Evolutionary conservation across 1,140 invertebrate genomes (phyloP), one percentile per base, ranked within the genome.

Genomic region (Drepana arcuata): DNA sequence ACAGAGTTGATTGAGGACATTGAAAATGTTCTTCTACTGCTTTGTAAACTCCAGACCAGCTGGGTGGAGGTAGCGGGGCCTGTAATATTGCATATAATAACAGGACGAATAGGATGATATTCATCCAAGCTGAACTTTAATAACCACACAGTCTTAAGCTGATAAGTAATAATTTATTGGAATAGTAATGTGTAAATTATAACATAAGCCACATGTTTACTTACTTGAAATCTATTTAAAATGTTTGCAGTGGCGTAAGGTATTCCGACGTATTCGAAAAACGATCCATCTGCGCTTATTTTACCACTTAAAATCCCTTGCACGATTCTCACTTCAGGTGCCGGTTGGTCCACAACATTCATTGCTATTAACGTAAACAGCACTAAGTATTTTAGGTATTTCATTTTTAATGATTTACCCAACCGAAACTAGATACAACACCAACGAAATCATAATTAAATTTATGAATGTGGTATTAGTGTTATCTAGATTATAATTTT

Each of bases 21-120:
- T 51, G 41, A 14, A 56, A 32, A 10, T 48, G 51, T 42, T 71
- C 68, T n/a, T 74, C 62, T 3, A 58, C 41, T 18, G 73, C 77
- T 48, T 59, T 69, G 36, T 50, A 74, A 1, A 65, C 49, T 7
- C 77, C 73, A 21, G 58, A 31, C 77, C 77, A 81, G 32, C 29
- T 34, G 15, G 73, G 73, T 7, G 77, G 60, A 12, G 72, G 73
- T n/a, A 60, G 53, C 1, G 77, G 72, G 5, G 70, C 69, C 77
- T 81, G 48, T 0, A 38, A 41, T 10, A 9, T 18, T 16, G n/a
- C n/a, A n/a, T n/a, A n/a, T n/a, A n/a, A n/a, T n/a, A n/a, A n/a
- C n/a, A n/a, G n/a, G n/a, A n/a, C n/a, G n/a, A n/a, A n/a, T n/a
- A n/a, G n/a, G n/a, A n/a, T n/a, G n/a, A n/a, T n/a, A n/a, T n/a